Conservation (phyloP, 2,113 vertebrate species). For the Platycercus adscitus region DNA sequence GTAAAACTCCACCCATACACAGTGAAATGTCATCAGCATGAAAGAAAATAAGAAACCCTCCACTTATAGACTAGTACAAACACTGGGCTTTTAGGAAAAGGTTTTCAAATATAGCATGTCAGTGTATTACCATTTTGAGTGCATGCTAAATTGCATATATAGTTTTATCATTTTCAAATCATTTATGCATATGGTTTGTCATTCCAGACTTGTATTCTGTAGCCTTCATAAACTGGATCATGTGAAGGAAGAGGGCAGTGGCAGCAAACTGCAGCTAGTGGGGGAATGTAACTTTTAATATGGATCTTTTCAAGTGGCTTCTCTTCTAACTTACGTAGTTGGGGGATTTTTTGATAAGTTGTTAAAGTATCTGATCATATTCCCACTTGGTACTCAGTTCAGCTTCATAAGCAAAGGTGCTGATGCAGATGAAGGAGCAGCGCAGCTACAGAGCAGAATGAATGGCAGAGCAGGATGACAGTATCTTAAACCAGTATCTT, state of each 20-base stretch:
- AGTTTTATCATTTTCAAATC: not conserved
- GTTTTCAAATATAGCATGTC: not conserved
- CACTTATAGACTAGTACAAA: not conserved
- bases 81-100: not conserved
- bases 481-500: not conserved
- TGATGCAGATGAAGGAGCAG: not conserved
- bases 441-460: not conserved
- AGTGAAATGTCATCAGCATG: not conserved
- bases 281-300: not conserved
- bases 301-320: not conserved
- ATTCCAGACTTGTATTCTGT: not conserved
- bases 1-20: not conserved
- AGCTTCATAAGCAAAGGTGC: not conserved
- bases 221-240: not conserved
- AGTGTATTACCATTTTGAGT: not conserved
- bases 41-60: not conserved
- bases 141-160: not conserved
- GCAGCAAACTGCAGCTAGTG: not conserved
- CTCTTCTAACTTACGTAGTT: not conserved
- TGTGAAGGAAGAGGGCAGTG: not conserved
- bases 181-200: not conserved
- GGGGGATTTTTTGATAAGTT: not conserved
- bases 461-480: accelerated
- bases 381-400: not conserved
- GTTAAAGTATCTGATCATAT: not conserved